Evolutionary conservation across 2,113 vertebrate genomes (phyloP), one percentile per base, ranked within the genome.

Genomic region (Ictalurus furcatus): DNA sequence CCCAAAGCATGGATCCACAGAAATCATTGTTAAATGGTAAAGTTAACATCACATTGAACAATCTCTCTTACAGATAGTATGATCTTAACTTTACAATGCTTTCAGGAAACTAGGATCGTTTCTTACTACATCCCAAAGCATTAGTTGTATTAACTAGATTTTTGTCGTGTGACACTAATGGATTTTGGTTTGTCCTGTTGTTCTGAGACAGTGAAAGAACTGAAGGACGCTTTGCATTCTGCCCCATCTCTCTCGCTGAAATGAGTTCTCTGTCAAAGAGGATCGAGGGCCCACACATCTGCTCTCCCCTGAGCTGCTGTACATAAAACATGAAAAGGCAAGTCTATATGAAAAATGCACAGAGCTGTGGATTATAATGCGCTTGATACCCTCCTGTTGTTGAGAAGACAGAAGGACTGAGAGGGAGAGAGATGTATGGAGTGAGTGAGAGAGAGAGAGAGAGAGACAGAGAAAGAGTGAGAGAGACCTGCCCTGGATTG

Each of bases 341-440:
- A 94, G 93, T 90, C 93, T 95, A 95, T 96, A 95, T 95, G 94
- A 96, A 96, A 96, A 95, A 95, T 96, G 95, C 95, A 95, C 95
- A 94, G 94, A 95, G 94, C 92, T 94, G 89, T 89, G 93, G 94
- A 95, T 94, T 94, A 95, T 95, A 96, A 95, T 95, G 93, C 84
- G 93, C 93, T 93, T 94, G 94, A 95, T 95, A 93, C 93, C 94
- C 94, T 92, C 93, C 94, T 95, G 94, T 92, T 93, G 94, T 94
- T 85, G 81, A 69, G 78, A 65, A 28, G 84, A 85, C 71, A 67
- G 83, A 69, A 52, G n/a, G 59, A 67, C 59, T 63, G 56, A 54
- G 73, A 67, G 44, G 67, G 71, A 37, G 40, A 85, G 19, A 34
- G 58, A 73, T 44, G n/a, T 52, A 61, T 59, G 58, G 67, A 90